A percentile compares a stretch with the other conserved stretches of the same genome.
phyloP scores from a whole-genome alignment of 2,113 vertebrate species.

The Elephas maximus region DNA sequence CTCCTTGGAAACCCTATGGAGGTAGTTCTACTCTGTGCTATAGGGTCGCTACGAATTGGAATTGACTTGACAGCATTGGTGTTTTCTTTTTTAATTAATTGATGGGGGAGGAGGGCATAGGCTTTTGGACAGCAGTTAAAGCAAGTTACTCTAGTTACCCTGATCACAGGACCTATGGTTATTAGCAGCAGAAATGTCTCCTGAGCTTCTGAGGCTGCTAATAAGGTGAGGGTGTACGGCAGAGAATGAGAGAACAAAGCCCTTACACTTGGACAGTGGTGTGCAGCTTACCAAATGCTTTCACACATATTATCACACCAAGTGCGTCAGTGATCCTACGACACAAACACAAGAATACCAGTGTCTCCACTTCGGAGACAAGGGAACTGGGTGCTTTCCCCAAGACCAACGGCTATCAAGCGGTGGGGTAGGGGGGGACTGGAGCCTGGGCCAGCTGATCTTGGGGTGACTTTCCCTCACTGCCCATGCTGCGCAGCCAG shows the following conservation, averaged over 20 bases:
- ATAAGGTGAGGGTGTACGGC: too few relatives aligned
- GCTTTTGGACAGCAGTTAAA: not conserved
- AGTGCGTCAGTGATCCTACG: not conserved
- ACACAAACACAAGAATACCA: not conserved
- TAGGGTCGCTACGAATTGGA: too few relatives aligned
- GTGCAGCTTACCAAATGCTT: not conserved
- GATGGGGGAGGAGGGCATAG: not conserved
- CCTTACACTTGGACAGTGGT: not conserved
- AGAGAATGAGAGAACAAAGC: too few relatives aligned
- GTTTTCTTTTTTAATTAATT: too few relatives aligned
- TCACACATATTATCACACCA: not conserved
- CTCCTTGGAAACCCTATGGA: too few relatives aligned
- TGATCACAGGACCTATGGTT: not conserved
- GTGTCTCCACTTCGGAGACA: not conserved
- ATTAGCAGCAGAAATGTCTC: not conserved
- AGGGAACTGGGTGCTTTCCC: not conserved
- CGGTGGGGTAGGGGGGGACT: not conserved
- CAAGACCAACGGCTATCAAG: not conserved
- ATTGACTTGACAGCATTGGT: too few relatives aligned
- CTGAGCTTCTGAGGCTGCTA: not conserved
- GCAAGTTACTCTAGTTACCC: not conserved
- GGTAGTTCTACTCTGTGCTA: too few relatives aligned
- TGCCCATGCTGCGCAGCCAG: accelerated
- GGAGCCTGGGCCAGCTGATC: not conserved
- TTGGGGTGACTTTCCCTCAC: not conserved